These are phyloP conservation scores for Periphyllus acericola DNA, from an alignment of 2,888 invertebrate genomes.

Conservation along the genomic window DNA sequence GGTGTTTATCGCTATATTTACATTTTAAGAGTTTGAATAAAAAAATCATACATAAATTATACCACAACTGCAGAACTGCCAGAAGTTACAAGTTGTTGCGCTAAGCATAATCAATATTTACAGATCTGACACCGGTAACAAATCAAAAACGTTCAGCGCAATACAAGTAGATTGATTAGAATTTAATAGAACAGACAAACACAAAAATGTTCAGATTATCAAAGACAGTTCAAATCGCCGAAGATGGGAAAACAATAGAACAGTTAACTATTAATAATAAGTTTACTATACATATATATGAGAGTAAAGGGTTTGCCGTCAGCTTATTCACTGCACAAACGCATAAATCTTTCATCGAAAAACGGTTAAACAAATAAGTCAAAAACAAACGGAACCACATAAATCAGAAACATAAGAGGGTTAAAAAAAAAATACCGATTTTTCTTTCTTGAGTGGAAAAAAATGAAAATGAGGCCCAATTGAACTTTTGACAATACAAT, in stretches of 20 bases:
- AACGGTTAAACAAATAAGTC: conserved; percentile 57
- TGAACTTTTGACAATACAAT: conserved; percentile 58
- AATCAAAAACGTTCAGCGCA: conserved; percentile 7
- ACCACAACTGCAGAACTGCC: too few species aligned
- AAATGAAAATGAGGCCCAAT: conserved; percentile 53
- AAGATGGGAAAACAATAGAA: conserved; percentile 7
- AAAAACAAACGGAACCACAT: conserved; percentile 46
- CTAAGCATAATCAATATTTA: not conserved
- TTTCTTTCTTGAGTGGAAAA: conserved; percentile 13
- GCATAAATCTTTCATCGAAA: conserved; percentile 44
- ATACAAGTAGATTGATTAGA: not conserved
- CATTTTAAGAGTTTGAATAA: not conserved
- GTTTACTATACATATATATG: not conserved
- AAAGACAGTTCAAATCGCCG: not conserved
- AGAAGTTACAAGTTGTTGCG: not conserved
- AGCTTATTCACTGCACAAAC: conserved; percentile 28
- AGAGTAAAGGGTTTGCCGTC: conserved; percentile 26
- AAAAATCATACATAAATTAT: not conserved
- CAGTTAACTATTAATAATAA: not conserved
- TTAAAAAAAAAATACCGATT: conserved; percentile 47
- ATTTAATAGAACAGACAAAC: conserved; percentile 14
- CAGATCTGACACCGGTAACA: not conserved
- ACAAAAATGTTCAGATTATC: not conserved
- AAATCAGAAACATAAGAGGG: conserved; percentile 53
- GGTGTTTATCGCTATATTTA: not conserved